Evolutionary conservation across 2,797 vertebrate species (phyloP).

Genomic region (Hypotaenidia okinawae): DNA sequence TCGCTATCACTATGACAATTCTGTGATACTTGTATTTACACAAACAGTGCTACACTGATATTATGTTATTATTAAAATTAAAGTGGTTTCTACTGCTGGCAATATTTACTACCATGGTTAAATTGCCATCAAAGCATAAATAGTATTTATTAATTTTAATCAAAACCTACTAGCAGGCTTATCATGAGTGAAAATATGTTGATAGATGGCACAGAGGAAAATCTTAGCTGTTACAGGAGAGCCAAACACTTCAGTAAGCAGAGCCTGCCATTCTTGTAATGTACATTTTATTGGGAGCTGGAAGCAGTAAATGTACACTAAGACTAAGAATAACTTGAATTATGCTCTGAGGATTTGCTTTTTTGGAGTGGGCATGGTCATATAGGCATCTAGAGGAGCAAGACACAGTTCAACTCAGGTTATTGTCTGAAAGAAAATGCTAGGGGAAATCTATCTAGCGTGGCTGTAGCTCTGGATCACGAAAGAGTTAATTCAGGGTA

Average conservation of each 20-base stretch:
- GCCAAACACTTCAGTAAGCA: not conserved
- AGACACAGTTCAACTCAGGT: not conserved
- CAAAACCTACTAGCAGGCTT: not conserved
- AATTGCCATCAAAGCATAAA: not conserved
- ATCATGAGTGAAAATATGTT: not conserved
- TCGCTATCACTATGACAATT: not conserved
- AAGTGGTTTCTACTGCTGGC: not conserved
- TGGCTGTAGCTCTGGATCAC: not conserved
- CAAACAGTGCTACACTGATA: not conserved
- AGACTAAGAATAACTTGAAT: not conserved
- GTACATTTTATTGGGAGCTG: not conserved
- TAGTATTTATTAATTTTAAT: not conserved
- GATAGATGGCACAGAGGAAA: not conserved
- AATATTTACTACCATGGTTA: not conserved
- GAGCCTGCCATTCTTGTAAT: not conserved
- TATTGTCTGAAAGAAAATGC: not conserved
- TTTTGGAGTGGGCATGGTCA: not conserved
- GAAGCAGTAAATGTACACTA: not conserved
- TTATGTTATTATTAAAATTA: constrained; percentile 13
- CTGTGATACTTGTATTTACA: not conserved
- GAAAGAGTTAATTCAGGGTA: not conserved
- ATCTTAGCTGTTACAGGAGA: not conserved
- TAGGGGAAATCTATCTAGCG: not conserved
- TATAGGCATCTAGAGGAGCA: not conserved
- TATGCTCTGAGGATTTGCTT: not conserved